Evolutionary conservation across 2,113 vertebrate genomes (phyloP).

Genomic region (Oncorhynchus mykiss): DNA sequence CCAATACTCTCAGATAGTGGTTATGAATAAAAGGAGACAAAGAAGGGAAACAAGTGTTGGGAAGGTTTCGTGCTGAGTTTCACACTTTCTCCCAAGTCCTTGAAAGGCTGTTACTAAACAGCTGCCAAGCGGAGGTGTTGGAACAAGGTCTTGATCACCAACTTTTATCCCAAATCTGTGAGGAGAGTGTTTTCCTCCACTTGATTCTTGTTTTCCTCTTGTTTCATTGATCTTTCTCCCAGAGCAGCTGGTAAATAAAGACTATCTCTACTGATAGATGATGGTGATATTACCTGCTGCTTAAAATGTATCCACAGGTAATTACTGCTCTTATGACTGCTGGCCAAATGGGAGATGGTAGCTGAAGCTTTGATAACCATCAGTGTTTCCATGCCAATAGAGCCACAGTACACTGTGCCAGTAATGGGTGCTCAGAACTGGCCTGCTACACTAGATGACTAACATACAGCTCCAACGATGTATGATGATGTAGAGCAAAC

Average conservation of each 20-base stretch:
- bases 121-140: conserved; percentile 25
- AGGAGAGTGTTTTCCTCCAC: too few relatives aligned
- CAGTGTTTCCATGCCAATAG: conserved; percentile 5
- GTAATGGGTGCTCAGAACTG: not conserved
- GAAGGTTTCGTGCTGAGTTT: too few relatives aligned
- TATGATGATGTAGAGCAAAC: too few relatives aligned
- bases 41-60: too few relatives aligned
- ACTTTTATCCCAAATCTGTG: too few relatives aligned
- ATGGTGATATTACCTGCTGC: conserved; percentile 30
- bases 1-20: too few relatives aligned
- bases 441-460: not conserved
- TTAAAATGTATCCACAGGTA: conserved; percentile 37
- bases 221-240: conserved; percentile 30
- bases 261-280: conserved; percentile 18
- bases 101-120: conserved; percentile 7
- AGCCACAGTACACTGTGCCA: not conserved
- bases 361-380: conserved; percentile 14
- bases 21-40: too few relatives aligned
- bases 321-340: conserved; percentile 11
- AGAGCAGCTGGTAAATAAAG: conserved; percentile 32
- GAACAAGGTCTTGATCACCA: conserved; percentile 13
- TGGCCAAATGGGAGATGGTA: conserved; percentile 23
- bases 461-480: too few relatives aligned
- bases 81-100: conserved; percentile 4
- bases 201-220: conserved; percentile 13